Percentiles rank a stretch among this genome's conserved stretches.
These are phyloP conservation scores for Amniataba percoides DNA, from an alignment of 2,797 vertebrate species.

Conservation along the genomic window DNA sequence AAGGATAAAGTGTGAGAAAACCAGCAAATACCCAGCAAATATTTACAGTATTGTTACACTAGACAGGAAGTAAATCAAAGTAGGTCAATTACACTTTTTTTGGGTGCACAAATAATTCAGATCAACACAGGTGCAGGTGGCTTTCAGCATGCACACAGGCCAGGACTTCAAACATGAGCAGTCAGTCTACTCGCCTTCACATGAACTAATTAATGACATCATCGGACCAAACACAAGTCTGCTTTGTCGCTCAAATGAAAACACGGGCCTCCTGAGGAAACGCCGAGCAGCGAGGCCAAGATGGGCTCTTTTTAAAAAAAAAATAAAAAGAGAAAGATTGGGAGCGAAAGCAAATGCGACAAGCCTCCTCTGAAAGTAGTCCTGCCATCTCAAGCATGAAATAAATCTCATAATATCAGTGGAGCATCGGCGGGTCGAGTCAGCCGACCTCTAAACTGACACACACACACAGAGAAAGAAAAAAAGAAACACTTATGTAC, in stretches of 20 bases:
- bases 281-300: slow-evolving; percentile 36
- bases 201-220: slow-evolving; percentile 54
- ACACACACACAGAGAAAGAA: too few relatives aligned
- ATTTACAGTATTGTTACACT: background rate
- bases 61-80: background rate
- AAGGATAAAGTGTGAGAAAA: background rate
- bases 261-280: slow-evolving; percentile 36
- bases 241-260: slow-evolving; percentile 12
- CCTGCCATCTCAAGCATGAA: slow-evolving; percentile 73
- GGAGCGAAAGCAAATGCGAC: slow-evolving; percentile 67
- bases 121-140: background rate
- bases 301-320: slow-evolving; percentile 45
- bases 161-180: background rate
- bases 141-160: background rate
- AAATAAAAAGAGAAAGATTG: slow-evolving; percentile 49
- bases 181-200: background rate
- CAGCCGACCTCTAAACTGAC: slow-evolving; percentile 48
- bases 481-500: slow-evolving; percentile 39
- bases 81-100: background rate
- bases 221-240: slow-evolving; percentile 4
- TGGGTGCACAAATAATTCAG: background rate
- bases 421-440: slow-evolving; percentile 62
- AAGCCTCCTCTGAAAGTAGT: slow-evolving; percentile 61
- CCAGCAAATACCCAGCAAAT: background rate
- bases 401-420: slow-evolving; percentile 71